Conservation (phyloP, 2,113 vertebrate species). For the Columba janthina region DNA sequence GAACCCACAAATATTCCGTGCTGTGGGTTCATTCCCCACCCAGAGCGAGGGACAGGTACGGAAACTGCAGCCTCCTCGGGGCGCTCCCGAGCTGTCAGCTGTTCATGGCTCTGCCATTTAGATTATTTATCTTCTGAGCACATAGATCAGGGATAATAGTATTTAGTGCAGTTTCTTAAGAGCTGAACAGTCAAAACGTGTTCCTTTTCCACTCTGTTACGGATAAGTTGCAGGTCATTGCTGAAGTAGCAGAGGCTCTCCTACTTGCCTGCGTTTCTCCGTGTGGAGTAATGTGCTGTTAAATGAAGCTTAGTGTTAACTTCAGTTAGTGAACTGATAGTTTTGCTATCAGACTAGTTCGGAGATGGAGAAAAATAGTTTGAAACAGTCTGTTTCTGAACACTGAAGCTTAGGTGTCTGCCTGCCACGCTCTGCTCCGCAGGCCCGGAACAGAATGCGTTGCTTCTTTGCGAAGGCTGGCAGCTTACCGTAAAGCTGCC, state of each 20-base stretch:
- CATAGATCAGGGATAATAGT: not conserved
- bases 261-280: not conserved
- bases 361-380: not conserved
- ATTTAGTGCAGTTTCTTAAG: not conserved
- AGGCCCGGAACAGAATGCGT: too few species aligned
- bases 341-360: not conserved
- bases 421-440: rapidly evolving
- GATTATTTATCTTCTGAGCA: not conserved
- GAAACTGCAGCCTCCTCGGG: rapidly evolving
- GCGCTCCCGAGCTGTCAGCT: not conserved
- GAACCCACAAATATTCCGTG: rapidly evolving
- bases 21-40: not conserved
- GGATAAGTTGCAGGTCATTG: not conserved
- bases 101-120: rapidly evolving
- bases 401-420: not conserved
- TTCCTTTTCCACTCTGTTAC: not conserved
- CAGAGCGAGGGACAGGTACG: rapidly evolving
- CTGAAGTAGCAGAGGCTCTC: not conserved
- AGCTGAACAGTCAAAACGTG: not conserved
- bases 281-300: not conserved
- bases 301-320: not conserved
- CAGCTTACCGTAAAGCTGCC: not conserved
- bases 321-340: not conserved
- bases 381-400: not conserved
- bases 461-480: not conserved